Percentiles rank a stretch among this genome's conserved stretches.
These are phyloP conservation scores for Choreutis nemorana DNA, from an alignment of 2,888 invertebrate genomes.

Conservation along the genomic window DNA sequence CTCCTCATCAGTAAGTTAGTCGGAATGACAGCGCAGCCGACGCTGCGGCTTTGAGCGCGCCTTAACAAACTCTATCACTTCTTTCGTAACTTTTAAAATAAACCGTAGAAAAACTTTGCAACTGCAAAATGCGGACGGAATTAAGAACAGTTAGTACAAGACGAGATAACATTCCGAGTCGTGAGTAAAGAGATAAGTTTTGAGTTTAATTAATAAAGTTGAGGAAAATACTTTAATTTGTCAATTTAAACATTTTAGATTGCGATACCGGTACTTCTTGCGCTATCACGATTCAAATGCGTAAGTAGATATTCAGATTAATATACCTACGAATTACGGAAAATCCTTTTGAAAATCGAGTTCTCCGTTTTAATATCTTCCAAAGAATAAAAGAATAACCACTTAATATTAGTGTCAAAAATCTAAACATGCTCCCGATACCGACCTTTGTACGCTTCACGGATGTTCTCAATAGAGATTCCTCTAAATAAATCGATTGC, in stretches of 20 bases:
- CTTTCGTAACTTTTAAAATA: no score
- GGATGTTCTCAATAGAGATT: no score
- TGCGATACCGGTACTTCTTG: slow-evolving; percentile 61
- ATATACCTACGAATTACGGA: no score
- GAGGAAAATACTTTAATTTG: slow-evolving; percentile 23
- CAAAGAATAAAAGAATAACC: no score
- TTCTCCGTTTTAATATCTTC: no score
- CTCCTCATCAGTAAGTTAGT: slow-evolving; percentile 50
- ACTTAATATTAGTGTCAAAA: no score
- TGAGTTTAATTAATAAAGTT: background rate
- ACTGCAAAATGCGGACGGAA: slow-evolving; percentile 43
- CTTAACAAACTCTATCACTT: slow-evolving; percentile 37
- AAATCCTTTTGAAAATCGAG: no score
- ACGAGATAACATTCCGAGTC: slow-evolving; percentile 52
- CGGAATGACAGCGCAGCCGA: slow-evolving; percentile 48
- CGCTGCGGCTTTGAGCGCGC: slow-evolving; percentile 41
- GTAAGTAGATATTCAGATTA: no score
- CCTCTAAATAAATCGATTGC: no score
- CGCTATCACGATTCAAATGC: slow-evolving; percentile 61
- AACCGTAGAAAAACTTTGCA: background rate
- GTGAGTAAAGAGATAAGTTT: slow-evolving; percentile 37
- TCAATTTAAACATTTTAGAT: slow-evolving; percentile 53
- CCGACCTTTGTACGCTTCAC: no score
- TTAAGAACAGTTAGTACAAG: slow-evolving; percentile 41
- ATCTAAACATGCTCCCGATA: no score